Base-by-base conservation (phyloP, 2,888 invertebrate species). In the Agrochola macilenta region DNA sequence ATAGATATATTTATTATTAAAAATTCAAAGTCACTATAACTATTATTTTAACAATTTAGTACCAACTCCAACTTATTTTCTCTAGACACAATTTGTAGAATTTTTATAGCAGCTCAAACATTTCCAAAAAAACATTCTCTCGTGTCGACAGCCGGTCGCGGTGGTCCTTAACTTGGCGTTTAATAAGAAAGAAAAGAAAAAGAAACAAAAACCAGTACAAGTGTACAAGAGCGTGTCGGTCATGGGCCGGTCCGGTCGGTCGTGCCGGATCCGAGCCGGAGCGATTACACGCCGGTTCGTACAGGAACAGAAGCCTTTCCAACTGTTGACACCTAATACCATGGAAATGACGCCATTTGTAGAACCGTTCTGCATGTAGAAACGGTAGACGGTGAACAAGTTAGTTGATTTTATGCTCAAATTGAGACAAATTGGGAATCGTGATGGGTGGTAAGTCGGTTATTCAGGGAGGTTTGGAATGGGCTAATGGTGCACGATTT, bases 91-190 rank as follows among this genome's bases (percentile, higher is more conserved):
- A 46, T 78, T 68, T 39, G 5, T 52, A 26, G 14, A 23, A 23
- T 14, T 14, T 17, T n/a, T 60, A 5, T 2, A 17, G 30, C 26
- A 20, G 69, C 30, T 70, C 14, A 17, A 49, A 46, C 4, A 9
- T 35, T 35, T 14, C 11, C 11, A 79, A 77, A 70, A 82, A 74
- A 78, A 65, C 57, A 54, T 78, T 23, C 11, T 68, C 30, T 74
- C 58, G 80, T 79, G 79, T 78, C 76, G 73, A 74, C 64, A 69
- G 82, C 74, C 72, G 83, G 87, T 23, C 52, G 52, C 23, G 87
- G 88, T 88, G 87, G 80, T 87, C 88, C 64, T 60, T 85, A 88
- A 83, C 78, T 68, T 70, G 73, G 80, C 87, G 87, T 76, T 81
- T 81, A 84, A 85, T 83, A 72, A 23, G 23, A 35, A 35, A 63